Base-by-base conservation (phyloP, 2,113 vertebrate species). In the Psettodes erumei region DNA sequence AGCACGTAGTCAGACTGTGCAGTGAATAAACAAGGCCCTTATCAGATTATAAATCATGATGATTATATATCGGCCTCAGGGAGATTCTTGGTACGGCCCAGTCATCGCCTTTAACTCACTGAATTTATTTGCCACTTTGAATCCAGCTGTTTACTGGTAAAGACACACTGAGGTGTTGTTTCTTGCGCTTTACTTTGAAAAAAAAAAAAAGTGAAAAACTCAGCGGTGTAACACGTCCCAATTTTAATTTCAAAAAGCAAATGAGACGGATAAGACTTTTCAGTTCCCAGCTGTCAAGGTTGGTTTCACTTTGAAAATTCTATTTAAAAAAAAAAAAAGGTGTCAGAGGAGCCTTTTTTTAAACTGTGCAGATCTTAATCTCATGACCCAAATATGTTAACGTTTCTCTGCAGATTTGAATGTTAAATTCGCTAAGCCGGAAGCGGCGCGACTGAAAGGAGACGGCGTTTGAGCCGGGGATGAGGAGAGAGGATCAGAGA, bases 371-470 rank as follows among this genome's bases (percentile, higher is more conserved):
- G 73, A 81, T 81, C 70, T 56, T 78, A 78, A 82, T 85, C 80
- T 78, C 25, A 0, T 83, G 79, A 85, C 74, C 83, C 70, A 83
- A 77, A 88, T 81, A 65, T 59, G 0, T 28, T 18, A 37, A 32
- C 8, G 60, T 37, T 3, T 54, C 71, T 75, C 19, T 3, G 25
- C n/a, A 85, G 75, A 82, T 73, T 59, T 80, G 38, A 77, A 82
- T 63, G 54, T 56, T 77, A 72, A 79, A 77, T 47, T 47, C 62
- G 74, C 69, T 81, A 45, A 86, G 47, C 84, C 79, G 75, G 18
- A 82, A 73, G 79, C 33, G 75, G 65, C 33, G 2, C 55, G 12
- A 25, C 28, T 61, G 63, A 59, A 53, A 51, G 59, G 37, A 28
- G 65, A 2, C 51, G 23, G 63, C 5, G 32, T 40, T 8, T 4